Evolutionary conservation across 2,888 invertebrate genomes (phyloP), one percentile per base, ranked within the genome.

Genomic region (Horisme vitalbata): DNA sequence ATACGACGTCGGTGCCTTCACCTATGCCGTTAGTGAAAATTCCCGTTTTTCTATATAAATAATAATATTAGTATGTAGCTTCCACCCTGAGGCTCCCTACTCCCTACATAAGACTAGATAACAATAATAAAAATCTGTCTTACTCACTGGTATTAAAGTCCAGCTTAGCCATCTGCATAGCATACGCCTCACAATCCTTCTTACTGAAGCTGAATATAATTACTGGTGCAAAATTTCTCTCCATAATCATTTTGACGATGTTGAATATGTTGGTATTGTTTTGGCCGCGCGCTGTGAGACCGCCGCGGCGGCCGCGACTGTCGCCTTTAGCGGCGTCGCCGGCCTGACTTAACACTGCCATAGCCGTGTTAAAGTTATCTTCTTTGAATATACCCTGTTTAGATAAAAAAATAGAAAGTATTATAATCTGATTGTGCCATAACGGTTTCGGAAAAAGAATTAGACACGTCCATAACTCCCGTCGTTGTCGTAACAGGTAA

Each of bases 131-230:
- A 11, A 11, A 27, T 2, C 7, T 2, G 14, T 8, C 36, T 10
- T 41, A 72, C 83, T 78, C 71, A 95, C 95, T 92, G 14, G 96
- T 95, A 75, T 99, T 99, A 71, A 99, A 98, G 85, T 99, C 99
- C 61, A 99, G 85, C 79, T 98, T 98, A 0, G 98, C 95, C 95
- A 99, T 95, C 80, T 98, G 97, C 92, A 97, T 94, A 0, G 99
- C 99, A 76, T 98, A 99, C 0, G 95, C 86, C 79, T 99, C 99
- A 72, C 99, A 99, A 63, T 99, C 99, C 74, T 98, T 99, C 75
- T 99, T 98, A 69, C 98, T 98, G 81, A 99, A 99, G 73, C 99
- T 99, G 90, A 99, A 99, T 44, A 99, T 97, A 61, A 99, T 99
- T 2, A 99, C 98, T 0, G 99, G 99, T 0, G 99, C 97, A 79